Conservation (phyloP, 2,888 invertebrate genomes). For the Campoletis raptor region DNA sequence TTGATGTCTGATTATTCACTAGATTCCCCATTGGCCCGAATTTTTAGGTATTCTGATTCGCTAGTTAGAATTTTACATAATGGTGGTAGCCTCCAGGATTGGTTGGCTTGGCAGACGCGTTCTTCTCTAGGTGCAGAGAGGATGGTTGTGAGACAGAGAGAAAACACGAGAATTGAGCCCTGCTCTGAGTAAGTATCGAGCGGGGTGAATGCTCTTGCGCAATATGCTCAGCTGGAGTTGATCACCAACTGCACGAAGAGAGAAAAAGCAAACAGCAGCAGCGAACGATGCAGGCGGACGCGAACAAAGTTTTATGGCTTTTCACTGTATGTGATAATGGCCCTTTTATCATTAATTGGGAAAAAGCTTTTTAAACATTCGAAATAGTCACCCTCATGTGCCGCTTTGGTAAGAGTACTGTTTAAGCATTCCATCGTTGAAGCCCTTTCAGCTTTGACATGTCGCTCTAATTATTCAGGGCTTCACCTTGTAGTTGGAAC, state of each 20-base stretch:
- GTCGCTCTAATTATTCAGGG: neutral
- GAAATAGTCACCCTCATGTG: neutral
- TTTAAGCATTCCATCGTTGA: neutral
- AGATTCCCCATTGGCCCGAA: neutral
- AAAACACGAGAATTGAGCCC: slow-evolving; percentile 14
- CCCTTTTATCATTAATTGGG: slow-evolving; percentile 14
- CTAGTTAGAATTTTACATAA: slow-evolving; percentile 17
- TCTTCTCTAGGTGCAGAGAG: slow-evolving; percentile 18
- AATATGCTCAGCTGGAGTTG: slow-evolving; percentile 76
- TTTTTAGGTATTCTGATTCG: slow-evolving; percentile 13
- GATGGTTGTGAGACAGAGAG: slow-evolving; percentile 9
- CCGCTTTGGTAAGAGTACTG: neutral
- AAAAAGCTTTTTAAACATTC: neutral
- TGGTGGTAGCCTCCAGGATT: slow-evolving; percentile 69
- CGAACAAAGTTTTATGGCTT: slow-evolving; percentile 16
- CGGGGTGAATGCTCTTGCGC: slow-evolving; percentile 85
- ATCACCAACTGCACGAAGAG: slow-evolving; percentile 63
- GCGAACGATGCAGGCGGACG: slow-evolving; percentile 24
- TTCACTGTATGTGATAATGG: slow-evolving; percentile 23
- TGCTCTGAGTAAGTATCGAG: slow-evolving; percentile 79
- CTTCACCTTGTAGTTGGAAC: neutral
- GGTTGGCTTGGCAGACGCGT: slow-evolving; percentile 70
- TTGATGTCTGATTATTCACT: neutral
- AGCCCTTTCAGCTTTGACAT: neutral
- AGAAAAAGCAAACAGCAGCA: slow-evolving; percentile 35